Conservation (phyloP, 1,140 invertebrate species). For the Psix sp. region DNA sequence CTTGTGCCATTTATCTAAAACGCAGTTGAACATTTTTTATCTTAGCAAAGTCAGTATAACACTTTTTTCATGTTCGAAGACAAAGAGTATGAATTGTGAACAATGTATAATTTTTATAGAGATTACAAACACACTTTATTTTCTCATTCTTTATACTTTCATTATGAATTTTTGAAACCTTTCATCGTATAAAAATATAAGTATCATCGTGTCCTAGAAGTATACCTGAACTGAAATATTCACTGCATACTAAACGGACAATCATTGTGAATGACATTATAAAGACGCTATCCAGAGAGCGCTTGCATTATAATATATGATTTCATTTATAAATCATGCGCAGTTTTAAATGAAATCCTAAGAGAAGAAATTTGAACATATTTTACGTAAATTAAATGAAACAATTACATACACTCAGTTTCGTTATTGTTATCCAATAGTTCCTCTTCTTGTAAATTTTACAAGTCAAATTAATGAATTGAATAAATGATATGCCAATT, state of each 20-base stretch:
- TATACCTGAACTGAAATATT: slow-evolving; percentile 31
- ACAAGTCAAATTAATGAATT: no score
- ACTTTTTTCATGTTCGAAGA: no score
- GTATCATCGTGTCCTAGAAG: slow-evolving; percentile 37
- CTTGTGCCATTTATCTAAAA: no score
- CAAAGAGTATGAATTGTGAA: no score
- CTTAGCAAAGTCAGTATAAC: no score
- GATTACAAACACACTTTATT: neutral
- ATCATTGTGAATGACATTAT: slow-evolving; percentile 45
- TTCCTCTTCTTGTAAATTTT: no score
- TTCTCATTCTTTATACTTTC: slow-evolving; percentile 13
- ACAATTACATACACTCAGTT: slow-evolving; percentile 10
- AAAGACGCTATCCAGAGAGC: slow-evolving; percentile 25
- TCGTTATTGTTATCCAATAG: no score
- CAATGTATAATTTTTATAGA: neutral
- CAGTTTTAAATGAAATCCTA: slow-evolving; percentile 19
- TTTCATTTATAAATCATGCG: slow-evolving; percentile 38
- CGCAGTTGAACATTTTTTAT: no score
- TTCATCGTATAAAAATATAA: slow-evolving; percentile 41
- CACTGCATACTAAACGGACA: slow-evolving; percentile 39
- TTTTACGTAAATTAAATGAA: slow-evolving; percentile 28
- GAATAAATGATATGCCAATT: no score
- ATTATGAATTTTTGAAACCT: slow-evolving; percentile 32
- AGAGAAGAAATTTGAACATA: slow-evolving; percentile 27
- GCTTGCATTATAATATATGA: slow-evolving; percentile 29